Evolutionary conservation across 2,113 vertebrate genomes (phyloP).

Genomic region (Chloroceryle aenea): DNA sequence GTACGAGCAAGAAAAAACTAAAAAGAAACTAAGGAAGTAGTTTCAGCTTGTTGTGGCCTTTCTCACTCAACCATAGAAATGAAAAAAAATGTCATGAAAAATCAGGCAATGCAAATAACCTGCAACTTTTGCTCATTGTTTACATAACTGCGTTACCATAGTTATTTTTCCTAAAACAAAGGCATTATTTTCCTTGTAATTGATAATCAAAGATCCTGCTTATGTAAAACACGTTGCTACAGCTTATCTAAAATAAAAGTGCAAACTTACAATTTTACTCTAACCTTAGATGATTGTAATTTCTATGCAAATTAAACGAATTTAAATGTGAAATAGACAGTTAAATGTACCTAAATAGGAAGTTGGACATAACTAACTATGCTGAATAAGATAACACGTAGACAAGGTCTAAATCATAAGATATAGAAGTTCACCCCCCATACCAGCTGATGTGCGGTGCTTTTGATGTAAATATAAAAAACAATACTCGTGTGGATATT

Average conservation of each 20-base stretch:
- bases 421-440: fast-evolving
- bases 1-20: fast-evolving
- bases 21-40: background rate
- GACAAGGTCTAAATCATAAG: background rate
- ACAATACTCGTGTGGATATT: background rate
- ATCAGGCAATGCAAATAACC: background rate
- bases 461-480: background rate
- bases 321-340: background rate
- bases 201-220: background rate
- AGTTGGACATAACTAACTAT: conserved; percentile 14
- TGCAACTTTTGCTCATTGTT: background rate
- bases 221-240: background rate
- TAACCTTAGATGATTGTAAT: background rate
- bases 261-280: background rate
- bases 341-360: conserved; percentile 5
- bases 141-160: background rate
- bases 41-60: background rate
- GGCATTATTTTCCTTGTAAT: background rate
- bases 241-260: background rate
- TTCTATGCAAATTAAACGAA: conserved; percentile 25
- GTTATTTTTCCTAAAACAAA: background rate
- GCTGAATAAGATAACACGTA: background rate
- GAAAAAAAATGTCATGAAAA: background rate
- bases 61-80: background rate
- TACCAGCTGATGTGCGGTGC: background rate